phyloP scores from a whole-genome alignment of 2,888 invertebrate species.

The Augochlorella aurata region DNA sequence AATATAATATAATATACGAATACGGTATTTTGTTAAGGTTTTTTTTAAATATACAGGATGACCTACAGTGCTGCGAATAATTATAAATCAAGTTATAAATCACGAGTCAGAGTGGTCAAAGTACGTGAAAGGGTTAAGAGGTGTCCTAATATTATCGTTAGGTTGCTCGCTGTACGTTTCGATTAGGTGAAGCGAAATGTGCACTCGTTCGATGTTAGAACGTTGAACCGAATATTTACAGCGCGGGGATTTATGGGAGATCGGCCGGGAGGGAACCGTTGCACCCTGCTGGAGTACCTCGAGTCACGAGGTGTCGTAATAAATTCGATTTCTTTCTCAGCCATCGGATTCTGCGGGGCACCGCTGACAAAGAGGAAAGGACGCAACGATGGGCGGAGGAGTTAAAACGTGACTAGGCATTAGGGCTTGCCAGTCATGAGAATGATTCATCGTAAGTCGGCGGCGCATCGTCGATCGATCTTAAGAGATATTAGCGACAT shows the following conservation, averaged over 20 bases:
- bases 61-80: no score
- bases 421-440: constrained; percentile 62
- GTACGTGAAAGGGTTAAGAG: no score
- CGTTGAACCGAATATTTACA: not conserved
- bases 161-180: not conserved
- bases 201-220: not conserved
- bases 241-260: not conserved
- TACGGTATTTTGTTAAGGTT: no score
- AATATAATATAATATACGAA: no score
- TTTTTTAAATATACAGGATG: no score
- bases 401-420: constrained; percentile 74
- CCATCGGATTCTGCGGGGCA: constrained; percentile 34
- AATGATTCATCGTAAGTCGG: constrained; percentile 74
- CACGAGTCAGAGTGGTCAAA: no score
- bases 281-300: constrained; percentile 25
- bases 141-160: no score
- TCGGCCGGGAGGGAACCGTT: constrained; percentile 2
- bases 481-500: constrained; percentile 72
- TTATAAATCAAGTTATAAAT: no score
- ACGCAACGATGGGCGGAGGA: constrained; percentile 43
- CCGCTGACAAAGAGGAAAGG: constrained; percentile 43
- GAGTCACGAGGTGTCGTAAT: constrained; percentile 64
- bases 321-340: constrained; percentile 62
- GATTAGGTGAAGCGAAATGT: not conserved
- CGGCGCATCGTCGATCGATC: constrained; percentile 71